Evolutionary conservation across 2,113 vertebrate species (phyloP).

Genomic region (Tychaedon coryphoeus): DNA sequence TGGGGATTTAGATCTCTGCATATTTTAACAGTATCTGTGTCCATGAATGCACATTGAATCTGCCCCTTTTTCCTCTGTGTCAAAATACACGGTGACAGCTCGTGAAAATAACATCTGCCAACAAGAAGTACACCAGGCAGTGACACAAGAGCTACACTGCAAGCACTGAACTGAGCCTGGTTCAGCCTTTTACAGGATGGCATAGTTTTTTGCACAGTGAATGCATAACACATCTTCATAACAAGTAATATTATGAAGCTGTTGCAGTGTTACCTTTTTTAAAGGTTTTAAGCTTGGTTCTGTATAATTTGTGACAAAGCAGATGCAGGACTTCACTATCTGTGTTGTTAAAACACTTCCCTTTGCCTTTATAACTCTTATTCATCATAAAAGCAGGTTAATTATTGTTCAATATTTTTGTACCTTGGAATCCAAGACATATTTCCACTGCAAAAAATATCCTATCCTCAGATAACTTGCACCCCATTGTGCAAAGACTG

Average conservation of each 20-base stretch:
- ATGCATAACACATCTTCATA: neutral
- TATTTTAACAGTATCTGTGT: neutral
- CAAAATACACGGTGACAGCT: neutral
- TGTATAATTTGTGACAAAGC: neutral
- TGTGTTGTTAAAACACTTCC: neutral
- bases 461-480: neutral
- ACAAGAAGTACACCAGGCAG: neutral
- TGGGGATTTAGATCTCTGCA: neutral
- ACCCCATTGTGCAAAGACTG: neutral
- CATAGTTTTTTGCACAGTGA: neutral
- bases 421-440: neutral
- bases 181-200: neutral
- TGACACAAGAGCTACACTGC: neutral
- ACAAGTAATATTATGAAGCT: neutral
- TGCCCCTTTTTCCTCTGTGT: neutral
- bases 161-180: neutral
- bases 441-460: neutral
- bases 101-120: neutral
- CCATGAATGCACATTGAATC: neutral
- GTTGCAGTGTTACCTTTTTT: neutral
- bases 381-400: neutral
- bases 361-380: neutral
- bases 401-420: neutral
- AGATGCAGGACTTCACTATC: neutral
- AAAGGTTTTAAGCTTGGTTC: neutral